Conservation (phyloP, 2,888 invertebrate species). For the Netelia melanura region DNA sequence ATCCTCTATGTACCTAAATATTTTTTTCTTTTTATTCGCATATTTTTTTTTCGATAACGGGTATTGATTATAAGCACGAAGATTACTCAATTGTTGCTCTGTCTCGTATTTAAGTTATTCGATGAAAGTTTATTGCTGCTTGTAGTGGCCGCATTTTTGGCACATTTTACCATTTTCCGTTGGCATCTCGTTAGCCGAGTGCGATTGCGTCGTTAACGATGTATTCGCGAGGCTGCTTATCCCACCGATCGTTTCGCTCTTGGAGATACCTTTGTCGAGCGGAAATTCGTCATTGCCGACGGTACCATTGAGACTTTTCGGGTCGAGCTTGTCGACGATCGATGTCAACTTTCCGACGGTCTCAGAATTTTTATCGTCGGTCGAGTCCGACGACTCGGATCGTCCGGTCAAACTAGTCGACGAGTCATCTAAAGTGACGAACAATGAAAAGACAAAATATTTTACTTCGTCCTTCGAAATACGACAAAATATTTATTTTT, state of each 20-base stretch:
- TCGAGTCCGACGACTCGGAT: constrained; percentile 61
- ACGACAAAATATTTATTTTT: neutral
- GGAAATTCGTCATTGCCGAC: constrained; percentile 60
- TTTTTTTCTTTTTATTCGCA: constrained; percentile 6
- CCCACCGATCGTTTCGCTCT: constrained; percentile 82
- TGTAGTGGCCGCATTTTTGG: constrained; percentile 79
- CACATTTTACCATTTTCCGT: constrained; percentile 71
- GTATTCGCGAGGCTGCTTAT: constrained; percentile 76
- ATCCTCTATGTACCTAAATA: constrained; percentile 42
- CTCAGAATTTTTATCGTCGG: constrained; percentile 15
- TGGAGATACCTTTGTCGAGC: constrained; percentile 72
- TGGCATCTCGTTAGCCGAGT: constrained; percentile 62
- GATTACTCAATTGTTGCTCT: neutral
- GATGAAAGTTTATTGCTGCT: constrained; percentile 67
- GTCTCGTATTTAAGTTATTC: neutral
- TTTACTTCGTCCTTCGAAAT: neutral
- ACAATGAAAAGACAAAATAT: neutral
- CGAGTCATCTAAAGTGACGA: constrained; percentile 63
- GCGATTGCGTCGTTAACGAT: constrained; percentile 41
- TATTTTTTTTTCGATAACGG: neutral
- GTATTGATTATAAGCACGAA: constrained; percentile 18
- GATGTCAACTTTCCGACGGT: constrained; percentile 25
- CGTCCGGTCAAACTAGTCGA: constrained; percentile 62
- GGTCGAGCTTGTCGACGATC: constrained; percentile 49
- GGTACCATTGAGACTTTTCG: constrained; percentile 66